phyloP scores from a whole-genome alignment of 2,113 vertebrate species.

The Sinocyclocheilus anophthalmus region DNA sequence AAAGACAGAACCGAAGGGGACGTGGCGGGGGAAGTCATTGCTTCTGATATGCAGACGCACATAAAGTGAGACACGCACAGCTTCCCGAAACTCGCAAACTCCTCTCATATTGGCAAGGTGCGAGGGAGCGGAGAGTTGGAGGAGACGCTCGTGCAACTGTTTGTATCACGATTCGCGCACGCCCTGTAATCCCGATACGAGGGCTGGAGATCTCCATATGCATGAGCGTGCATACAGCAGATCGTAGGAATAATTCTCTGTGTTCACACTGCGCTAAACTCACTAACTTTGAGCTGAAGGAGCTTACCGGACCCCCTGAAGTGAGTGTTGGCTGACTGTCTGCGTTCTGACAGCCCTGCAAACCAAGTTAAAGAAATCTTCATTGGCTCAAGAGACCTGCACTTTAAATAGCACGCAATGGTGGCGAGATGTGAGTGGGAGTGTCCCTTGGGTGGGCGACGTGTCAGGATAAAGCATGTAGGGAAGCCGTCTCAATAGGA shows the following conservation, averaged over 20 bases:
- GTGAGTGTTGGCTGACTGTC: not conserved
- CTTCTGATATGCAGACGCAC: conserved; percentile 7
- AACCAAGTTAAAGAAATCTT: conserved; percentile 40
- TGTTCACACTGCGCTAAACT: conserved; percentile 48
- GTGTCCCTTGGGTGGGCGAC: conserved; percentile 7
- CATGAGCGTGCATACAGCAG: conserved; percentile 63
- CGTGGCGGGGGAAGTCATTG: not conserved
- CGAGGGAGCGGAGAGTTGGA: not conserved
- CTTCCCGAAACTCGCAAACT: not conserved
- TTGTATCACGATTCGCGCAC: conserved; percentile 34
- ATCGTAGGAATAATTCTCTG: conserved; percentile 66
- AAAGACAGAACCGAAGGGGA: not conserved
- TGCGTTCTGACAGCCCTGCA: conserved; percentile 13
- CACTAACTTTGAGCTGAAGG: not conserved
- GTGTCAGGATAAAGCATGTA: conserved; percentile 9
- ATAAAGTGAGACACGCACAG: not conserved
- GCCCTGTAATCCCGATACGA: conserved; percentile 64
- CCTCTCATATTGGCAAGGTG: conserved; percentile 12
- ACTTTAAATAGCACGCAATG: conserved; percentile 31
- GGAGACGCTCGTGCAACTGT: not conserved
- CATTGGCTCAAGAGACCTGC: conserved; percentile 17
- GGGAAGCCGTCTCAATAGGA: not conserved
- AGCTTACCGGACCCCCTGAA: conserved; percentile 15
- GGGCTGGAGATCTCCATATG: conserved; percentile 70
- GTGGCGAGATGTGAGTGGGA: conserved; percentile 1